Evolutionary conservation across 2,888 invertebrate species (phyloP), one percentile per base, ranked within the genome.

Genomic region (Philereme transversata): DNA sequence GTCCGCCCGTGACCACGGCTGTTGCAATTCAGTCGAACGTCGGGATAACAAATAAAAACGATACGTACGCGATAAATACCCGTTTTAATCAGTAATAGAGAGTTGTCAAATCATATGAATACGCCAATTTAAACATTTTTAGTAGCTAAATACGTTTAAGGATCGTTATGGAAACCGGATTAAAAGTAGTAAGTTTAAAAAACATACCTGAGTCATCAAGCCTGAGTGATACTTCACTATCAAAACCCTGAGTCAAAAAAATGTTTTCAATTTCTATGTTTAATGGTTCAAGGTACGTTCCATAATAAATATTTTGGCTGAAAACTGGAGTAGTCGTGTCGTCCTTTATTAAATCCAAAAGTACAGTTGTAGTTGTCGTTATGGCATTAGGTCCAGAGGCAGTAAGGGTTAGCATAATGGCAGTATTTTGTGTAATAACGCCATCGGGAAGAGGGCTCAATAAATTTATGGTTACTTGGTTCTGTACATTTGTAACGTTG

Each of bases 271-370:
- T 72, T 51, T 74, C 71, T 48, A 87, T 53, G 56, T 59, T 58
- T 0, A 66, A 65, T 35, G 65, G 58, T 38, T 71, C 72, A 8
- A 59, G 53, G 61, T 83, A 87, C 6, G 62, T 72, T 36, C 81
- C 85, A 9, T 74, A 49, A 65, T 86, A 88, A 65, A 87, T 81
- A 52, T 78, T 73, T 67, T 79, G 73, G 55, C 65, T 79, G 64
- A 89, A 86, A 33, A 83, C 71, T 41, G 88, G 88, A 58, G 87
- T 86, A 4, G 69, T 69, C 4, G 64, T 63, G 67, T 87, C 88
- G 45, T 82, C 77, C 73, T 84, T 86, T 72, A 88, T 77, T 68
- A 90, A 74, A 62, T 86, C 82, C 51, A 92, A 62, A 43, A 88
- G 56, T 51, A 92, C 68, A 63, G 69, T 81, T 45, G 87, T 79